These are phyloP conservation scores for Amiota communis DNA, from an alignment of 2,888 invertebrate genomes.

Conservation along the genomic window DNA sequence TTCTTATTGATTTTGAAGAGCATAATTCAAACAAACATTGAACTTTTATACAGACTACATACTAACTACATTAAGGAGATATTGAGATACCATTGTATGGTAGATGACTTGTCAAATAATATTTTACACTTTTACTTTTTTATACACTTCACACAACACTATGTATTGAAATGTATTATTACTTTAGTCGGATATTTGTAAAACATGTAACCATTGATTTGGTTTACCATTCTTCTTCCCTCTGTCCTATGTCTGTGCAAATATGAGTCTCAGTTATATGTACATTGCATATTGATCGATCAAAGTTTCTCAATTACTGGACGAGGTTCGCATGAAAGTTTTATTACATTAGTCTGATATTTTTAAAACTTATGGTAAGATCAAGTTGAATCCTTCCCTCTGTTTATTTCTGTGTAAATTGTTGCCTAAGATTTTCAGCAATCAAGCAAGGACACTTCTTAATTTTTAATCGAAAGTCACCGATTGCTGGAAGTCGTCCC, in stretches of 20 bases:
- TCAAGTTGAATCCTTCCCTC: too few relatives aligned
- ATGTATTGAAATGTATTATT: not conserved
- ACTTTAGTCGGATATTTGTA: not conserved
- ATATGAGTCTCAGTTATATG: not conserved
- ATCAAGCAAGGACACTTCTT: too few relatives aligned
- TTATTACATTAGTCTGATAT: not conserved
- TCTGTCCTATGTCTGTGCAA: not conserved
- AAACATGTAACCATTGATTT: not conserved
- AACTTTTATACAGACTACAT: not conserved
- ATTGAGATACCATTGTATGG: too few relatives aligned
- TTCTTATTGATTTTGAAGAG: constrained; percentile 20
- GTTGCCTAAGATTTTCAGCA: too few relatives aligned
- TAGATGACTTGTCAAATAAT: not conserved
- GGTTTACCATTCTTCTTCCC: too few relatives aligned
- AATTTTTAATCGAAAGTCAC: too few relatives aligned
- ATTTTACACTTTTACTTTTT: constrained; percentile 22
- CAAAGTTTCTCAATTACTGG: too few relatives aligned
- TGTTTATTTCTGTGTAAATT: too few relatives aligned
- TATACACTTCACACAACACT: not conserved
- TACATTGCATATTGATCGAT: too few relatives aligned
- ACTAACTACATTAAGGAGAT: not conserved
- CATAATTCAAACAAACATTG: constrained; percentile 12
- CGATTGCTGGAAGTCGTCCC: too few relatives aligned
- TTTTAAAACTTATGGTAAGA: too few relatives aligned
- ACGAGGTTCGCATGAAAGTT: too few relatives aligned